A percentile compares a stretch with the other conserved stretches of the same genome.
phyloP scores from a whole-genome alignment of 92 coral and sea anemone species.

The Zoanthus gigantus region DNA sequence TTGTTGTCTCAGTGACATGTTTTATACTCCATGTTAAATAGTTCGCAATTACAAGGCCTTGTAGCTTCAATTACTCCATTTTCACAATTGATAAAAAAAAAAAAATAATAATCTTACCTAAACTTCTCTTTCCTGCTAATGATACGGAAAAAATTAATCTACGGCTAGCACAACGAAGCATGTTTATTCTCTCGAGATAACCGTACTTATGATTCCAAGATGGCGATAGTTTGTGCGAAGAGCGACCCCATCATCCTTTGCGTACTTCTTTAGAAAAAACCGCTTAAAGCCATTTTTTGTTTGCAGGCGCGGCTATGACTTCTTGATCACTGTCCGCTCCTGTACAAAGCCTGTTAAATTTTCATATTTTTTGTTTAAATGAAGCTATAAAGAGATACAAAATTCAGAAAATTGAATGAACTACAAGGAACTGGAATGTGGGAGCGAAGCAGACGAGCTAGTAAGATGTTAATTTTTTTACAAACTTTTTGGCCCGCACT shows the following conservation, averaged over 20 bases:
- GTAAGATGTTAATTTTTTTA: neutral
- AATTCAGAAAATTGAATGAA: conserved; percentile 17
- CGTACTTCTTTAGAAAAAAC: conserved; percentile 1
- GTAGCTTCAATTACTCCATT: neutral
- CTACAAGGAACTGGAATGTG: conserved; percentile 7
- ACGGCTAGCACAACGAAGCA: conserved; percentile 80
- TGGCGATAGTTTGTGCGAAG: conserved; percentile 72
- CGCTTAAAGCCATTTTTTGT: conserved; percentile 5
- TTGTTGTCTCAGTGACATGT: no score
- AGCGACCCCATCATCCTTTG: conserved; percentile 63
- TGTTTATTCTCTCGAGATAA: conserved; percentile 9
- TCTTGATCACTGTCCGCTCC: neutral
- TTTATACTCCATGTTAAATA: no score
- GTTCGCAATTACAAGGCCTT: no score
- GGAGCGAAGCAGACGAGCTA: neutral
- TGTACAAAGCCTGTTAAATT: no score
- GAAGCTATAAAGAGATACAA: neutral
- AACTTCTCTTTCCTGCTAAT: conserved; percentile 60
- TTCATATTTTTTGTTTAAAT: neutral
- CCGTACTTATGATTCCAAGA: conserved; percentile 59
- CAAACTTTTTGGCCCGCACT: neutral
- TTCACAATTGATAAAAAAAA: neutral
- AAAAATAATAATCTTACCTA: conserved; percentile 57
- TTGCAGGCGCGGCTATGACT: conserved; percentile 16
- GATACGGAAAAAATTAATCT: conserved; percentile 75